A percentile compares a stretch with the other conserved stretches of the same genome.
Evolutionary conservation across 1,140 invertebrate genomes (phyloP).

Genomic region (Mamestra configurata): DNA sequence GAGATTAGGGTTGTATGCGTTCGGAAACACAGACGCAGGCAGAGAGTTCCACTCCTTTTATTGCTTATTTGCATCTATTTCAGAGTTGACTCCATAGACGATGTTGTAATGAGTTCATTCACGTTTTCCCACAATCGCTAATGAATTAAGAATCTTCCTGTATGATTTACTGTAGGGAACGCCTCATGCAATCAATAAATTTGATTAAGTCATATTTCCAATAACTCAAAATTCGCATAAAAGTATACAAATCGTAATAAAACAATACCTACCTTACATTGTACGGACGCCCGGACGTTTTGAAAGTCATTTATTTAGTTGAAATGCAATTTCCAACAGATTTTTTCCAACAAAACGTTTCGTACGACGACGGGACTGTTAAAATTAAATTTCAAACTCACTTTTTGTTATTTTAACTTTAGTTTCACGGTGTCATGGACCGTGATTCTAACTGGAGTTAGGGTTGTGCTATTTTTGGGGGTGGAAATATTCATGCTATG

Average conservation of each 20-base stretch:
- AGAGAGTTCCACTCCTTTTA: too few species aligned
- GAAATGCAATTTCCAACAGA: constrained; percentile 9
- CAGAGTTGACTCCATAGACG: too few species aligned
- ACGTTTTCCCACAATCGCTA: too few species aligned
- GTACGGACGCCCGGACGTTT: background rate
- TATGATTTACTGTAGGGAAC: too few species aligned
- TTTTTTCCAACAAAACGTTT: background rate
- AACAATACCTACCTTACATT: background rate
- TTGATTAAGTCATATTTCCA: too few species aligned
- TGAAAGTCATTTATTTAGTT: constrained; percentile 8
- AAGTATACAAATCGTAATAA: background rate
- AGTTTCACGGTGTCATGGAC: background rate
- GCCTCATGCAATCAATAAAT: too few species aligned
- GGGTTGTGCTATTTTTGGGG: background rate
- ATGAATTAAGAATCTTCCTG: too few species aligned
- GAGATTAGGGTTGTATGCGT: too few species aligned
- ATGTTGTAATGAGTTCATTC: too few species aligned
- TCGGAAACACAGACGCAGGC: too few species aligned
- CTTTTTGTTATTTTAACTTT: constrained; percentile 34
- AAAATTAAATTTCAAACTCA: constrained; percentile 27
- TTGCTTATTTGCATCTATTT: too few species aligned
- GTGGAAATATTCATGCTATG: too few species aligned
- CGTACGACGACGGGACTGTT: background rate
- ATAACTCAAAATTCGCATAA: background rate
- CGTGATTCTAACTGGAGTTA: background rate